A percentile compares a stretch with the other conserved stretches of the same genome.
Evolutionary conservation across 2,797 vertebrate genomes (phyloP).

Genomic region (Oreochromis grahami): DNA sequence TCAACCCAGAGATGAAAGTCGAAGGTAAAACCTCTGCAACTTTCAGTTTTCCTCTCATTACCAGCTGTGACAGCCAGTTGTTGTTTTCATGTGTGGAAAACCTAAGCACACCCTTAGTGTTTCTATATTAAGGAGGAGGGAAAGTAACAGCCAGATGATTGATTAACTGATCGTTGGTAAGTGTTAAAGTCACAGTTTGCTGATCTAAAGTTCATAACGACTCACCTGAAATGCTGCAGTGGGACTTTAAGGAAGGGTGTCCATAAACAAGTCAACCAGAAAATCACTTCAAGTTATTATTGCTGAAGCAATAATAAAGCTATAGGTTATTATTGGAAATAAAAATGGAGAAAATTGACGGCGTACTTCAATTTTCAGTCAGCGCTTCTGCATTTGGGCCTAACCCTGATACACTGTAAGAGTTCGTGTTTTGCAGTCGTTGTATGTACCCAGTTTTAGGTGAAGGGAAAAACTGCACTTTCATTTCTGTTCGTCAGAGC

Average conservation of each 20-base stretch:
- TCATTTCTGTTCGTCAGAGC: too few species aligned
- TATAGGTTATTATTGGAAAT: too few species aligned
- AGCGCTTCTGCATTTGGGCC: too few species aligned
- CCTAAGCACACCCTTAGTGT: not conserved
- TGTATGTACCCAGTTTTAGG: too few species aligned
- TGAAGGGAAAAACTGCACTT: too few species aligned
- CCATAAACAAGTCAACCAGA: not conserved
- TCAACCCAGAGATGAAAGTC: not conserved
- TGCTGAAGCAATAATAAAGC: not conserved
- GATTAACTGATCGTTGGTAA: not conserved
- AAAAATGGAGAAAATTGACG: too few species aligned
- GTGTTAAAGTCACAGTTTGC: not conserved
- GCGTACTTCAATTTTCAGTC: too few species aligned
- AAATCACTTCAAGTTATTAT: rapidly evolving
- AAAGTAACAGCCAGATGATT: not conserved
- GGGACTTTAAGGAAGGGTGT: not conserved
- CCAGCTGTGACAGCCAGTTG: not conserved
- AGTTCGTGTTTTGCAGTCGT: too few species aligned
- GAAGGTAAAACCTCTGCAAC: not conserved
- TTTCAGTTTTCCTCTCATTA: not conserved
- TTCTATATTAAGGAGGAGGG: not conserved
- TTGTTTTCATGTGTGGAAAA: not conserved
- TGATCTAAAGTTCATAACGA: not conserved
- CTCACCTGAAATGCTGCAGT: not conserved
- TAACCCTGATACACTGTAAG: too few species aligned